Evolutionary conservation across 2,888 invertebrate species (phyloP).

Genomic region (Danaus chrysippus): DNA sequence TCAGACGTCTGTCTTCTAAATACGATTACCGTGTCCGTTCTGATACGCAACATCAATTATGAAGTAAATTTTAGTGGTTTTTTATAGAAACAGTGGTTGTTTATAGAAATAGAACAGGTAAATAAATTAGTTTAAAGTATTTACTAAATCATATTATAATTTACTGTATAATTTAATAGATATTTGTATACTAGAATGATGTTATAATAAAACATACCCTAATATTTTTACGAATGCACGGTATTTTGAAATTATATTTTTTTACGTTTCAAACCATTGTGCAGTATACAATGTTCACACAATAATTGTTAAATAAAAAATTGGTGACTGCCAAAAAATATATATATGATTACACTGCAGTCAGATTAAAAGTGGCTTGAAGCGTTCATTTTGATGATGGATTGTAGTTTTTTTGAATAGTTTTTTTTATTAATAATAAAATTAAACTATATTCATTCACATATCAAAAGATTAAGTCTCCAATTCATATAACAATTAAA

Average conservation of each 20-base stretch:
- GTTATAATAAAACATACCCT: background rate
- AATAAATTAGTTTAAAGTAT: background rate
- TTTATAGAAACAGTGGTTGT: too few relatives aligned
- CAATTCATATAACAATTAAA: too few relatives aligned
- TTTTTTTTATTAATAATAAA: too few relatives aligned
- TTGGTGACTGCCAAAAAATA: background rate
- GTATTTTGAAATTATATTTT: background rate
- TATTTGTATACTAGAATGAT: background rate
- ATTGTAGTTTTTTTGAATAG: background rate
- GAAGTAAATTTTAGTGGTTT: background rate
- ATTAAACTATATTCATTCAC: too few relatives aligned
- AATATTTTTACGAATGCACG: background rate
- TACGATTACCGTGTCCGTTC: conserved; percentile 18
- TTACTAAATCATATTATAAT: background rate
- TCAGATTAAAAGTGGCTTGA: conserved; percentile 2
- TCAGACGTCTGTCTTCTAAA: conserved; percentile 26
- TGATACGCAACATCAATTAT: conserved; percentile 15
- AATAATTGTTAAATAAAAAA: conserved; percentile 4
- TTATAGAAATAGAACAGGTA: too few relatives aligned
- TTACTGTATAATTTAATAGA: background rate
- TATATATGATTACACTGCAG: conserved; percentile 1
- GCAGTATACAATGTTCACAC: conserved; percentile 1
- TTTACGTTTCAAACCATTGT: background rate
- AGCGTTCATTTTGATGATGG: background rate
- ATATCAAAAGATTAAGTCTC: too few relatives aligned